Conservation (phyloP, 2,888 invertebrate genomes). For the Acronicta alni region DNA sequence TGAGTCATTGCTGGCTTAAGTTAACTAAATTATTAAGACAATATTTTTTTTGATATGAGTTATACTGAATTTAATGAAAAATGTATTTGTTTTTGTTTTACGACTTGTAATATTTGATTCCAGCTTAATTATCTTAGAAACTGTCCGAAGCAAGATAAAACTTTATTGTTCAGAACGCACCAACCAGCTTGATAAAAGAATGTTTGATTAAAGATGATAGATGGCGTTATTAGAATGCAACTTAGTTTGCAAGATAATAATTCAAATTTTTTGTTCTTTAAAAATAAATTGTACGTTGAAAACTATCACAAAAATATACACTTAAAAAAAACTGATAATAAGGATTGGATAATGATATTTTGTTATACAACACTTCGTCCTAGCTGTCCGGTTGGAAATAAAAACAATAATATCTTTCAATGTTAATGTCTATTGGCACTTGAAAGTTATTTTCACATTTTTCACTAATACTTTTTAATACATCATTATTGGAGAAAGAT, state of each 20-base stretch:
- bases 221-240: constrained; percentile 31
- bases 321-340: too few species aligned
- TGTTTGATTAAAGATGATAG: constrained; percentile 14
- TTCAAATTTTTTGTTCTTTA: too few species aligned
- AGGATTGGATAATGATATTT: too few species aligned
- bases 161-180: constrained; percentile 45
- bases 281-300: too few species aligned
- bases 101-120: background rate
- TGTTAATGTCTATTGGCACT: too few species aligned
- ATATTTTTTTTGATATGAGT: background rate
- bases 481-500: background rate
- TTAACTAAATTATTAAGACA: background rate
- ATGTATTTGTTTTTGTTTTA: background rate
- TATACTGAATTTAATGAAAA: rapidly evolving
- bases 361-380: too few species aligned
- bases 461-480: too few species aligned
- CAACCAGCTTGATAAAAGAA: constrained; percentile 12
- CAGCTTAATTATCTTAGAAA: background rate
- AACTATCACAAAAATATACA: too few species aligned
- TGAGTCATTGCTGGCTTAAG: constrained; percentile 64
- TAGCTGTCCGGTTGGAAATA: too few species aligned
- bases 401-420: too few species aligned
- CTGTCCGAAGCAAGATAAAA: background rate
- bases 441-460: too few species aligned
- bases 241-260: too few species aligned